Percentiles rank a stretch among this genome's conserved stretches.
Evolutionary conservation across 2,888 invertebrate genomes (phyloP).

Genomic region (Alloplasta piceator): DNA sequence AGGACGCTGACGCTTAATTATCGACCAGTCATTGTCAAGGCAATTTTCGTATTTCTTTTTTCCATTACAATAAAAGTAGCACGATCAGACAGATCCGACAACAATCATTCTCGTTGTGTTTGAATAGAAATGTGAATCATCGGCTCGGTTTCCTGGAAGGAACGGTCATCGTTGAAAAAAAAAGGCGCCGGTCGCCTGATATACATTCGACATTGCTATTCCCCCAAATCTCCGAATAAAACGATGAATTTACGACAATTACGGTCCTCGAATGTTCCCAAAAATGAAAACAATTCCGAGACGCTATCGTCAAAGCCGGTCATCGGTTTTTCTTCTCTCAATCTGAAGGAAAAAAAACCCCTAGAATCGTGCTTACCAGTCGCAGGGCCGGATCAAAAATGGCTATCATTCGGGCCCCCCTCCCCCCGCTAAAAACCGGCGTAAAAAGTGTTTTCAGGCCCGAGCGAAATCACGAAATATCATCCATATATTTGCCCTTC

Average conservation of each 20-base stretch:
- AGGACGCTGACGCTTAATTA: constrained; percentile 28
- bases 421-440: constrained; percentile 21
- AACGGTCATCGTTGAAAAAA: constrained; percentile 54
- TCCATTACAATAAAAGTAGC: background rate
- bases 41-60: constrained; percentile 27
- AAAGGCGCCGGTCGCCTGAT: constrained; percentile 19
- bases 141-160: constrained; percentile 66
- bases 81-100: constrained; percentile 5
- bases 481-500: background rate
- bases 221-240: background rate
- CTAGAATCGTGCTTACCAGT: constrained; percentile 14
- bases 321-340: no score
- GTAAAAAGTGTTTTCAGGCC: background rate
- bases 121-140: constrained; percentile 63
- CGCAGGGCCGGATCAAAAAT: constrained; percentile 58
- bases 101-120: constrained; percentile 26
- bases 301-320: no score
- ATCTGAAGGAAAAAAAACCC: constrained; percentile 8
- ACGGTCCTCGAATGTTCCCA: no score
- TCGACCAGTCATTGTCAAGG: constrained; percentile 26
- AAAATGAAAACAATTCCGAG: background rate
- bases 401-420: constrained; percentile 37
- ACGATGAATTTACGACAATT: no score
- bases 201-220: background rate
- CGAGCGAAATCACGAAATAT: background rate